Evolutionary conservation across 2,797 vertebrate genomes (phyloP), one percentile per base, ranked within the genome.

Genomic region (Pelobates cultripes): DNA sequence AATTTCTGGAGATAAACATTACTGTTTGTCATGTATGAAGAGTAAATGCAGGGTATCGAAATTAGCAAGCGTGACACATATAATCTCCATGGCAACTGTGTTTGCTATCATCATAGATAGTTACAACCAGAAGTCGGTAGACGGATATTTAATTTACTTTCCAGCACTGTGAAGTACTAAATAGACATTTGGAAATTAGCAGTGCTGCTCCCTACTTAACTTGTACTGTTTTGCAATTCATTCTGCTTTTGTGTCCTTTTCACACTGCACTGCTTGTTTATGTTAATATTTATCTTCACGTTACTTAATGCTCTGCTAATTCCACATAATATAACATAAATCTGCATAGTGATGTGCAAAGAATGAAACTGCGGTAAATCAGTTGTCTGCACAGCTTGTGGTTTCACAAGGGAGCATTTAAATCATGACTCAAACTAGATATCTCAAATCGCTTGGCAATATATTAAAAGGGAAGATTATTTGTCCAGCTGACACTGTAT

Each of bases 381-480:
- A 82, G 61, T 70, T 44, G 70, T 82, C 75, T 67, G 64, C 80
- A 73, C 68, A 77, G 75, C 80, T 68, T 43, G 53, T 73, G 60
- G 73, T 73, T 82, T 44, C 63, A 70, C 61, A 2, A 40, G 61
- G 61, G 61, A 64, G 17, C n/a, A 40, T 40, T 64, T 28, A 64
- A 64, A 64, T 64, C 28, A 14, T 40, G 61, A n/a, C 17, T 64
- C 61, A 40, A 64, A 28, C 61, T 64, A 64, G 61, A 64, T 64
- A 64, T 64, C 28, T 17, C 61, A 64, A 64, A 14, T 64, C 17
- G n/a, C n/a, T 40, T 64, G 61, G 28, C 28, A 64, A 40, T 64
- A 64, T 28, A 64, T 64, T 64, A 64, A 64, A 64, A 64, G 28
- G 12, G 61, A 64, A 64, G n/a, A 64, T 14, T 64, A 64, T 64